Conservation (phyloP, 2,888 invertebrate species). For the Erebia epiphron region DNA sequence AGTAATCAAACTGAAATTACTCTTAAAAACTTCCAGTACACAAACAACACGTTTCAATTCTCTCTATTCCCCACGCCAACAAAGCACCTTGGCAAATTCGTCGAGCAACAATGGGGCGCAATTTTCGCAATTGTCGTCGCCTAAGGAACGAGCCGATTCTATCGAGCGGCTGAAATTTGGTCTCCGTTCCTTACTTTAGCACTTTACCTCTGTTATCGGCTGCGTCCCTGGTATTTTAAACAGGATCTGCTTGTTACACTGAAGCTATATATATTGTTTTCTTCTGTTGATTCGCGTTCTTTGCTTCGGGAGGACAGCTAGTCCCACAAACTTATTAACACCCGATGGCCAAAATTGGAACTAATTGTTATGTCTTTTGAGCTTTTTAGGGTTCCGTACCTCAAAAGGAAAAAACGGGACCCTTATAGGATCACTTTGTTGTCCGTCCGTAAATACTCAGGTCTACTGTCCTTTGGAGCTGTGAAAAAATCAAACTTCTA, state of each 20-base stretch:
- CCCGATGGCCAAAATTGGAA: too few relatives aligned
- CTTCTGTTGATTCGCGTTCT: too few relatives aligned
- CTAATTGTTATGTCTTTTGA: too few relatives aligned
- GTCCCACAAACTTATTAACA: too few relatives aligned
- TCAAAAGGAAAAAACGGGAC: too few relatives aligned
- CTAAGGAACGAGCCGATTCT: slow-evolving; percentile 49
- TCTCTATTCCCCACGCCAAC: slow-evolving; percentile 36
- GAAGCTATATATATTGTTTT: neutral
- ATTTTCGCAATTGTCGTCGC: slow-evolving; percentile 60
- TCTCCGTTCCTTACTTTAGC: slow-evolving; percentile 40
- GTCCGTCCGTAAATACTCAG: too few relatives aligned
- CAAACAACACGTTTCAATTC: slow-evolving; percentile 37
- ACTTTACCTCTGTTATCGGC: slow-evolving; percentile 16
- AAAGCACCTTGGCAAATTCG: slow-evolving; percentile 48
- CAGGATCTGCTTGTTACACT: neutral
- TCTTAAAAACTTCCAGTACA: neutral
- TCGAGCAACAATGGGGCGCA: slow-evolving; percentile 55
- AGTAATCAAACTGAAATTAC: slow-evolving; percentile 3
- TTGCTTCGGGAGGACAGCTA: too few relatives aligned
- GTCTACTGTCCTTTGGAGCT: too few relatives aligned
- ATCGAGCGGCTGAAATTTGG: slow-evolving; percentile 60
- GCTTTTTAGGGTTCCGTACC: too few relatives aligned
- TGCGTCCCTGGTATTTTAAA: neutral
- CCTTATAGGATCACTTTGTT: too few relatives aligned
- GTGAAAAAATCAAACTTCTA: too few relatives aligned